Base-by-base conservation (phyloP, 2,888 invertebrate genomes). In the Margaritifera margaritifera region DNA sequence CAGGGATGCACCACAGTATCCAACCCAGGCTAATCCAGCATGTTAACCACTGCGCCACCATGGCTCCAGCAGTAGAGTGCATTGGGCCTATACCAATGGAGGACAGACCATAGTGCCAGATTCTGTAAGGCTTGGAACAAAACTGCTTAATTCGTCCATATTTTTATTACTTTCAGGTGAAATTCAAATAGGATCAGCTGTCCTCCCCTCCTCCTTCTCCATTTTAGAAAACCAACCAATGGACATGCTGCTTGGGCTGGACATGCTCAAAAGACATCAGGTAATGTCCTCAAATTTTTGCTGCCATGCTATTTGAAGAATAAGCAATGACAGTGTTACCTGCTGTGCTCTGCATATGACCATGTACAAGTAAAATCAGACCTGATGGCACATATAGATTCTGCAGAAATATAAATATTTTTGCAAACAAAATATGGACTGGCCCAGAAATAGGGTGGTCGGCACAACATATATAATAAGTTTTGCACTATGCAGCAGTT, bases 231-330 rank as follows among this genome's bases (percentile, higher is more conserved):
- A 98, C 83, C 98, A 99, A 89, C 95, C 97, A 1, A 98, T 99
- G 97, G 99, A 99, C 86, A 97, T 99, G 96, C 91, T 99, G 69
- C 92, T 99, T 20, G 99, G 99, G 0, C 92, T 99, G 66, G 99
- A 99, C 87, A 98, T 99, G 97, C 92, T 99, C 0, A 97, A 96
- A 91, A 92, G 98, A 83, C 98, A 99, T 92, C 98, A 97, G 92
- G 95, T 95, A 77, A 64, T 68, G 42, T 42, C 24, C 22, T 20
- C 18, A n/a, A 55, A 20, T 8, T 18, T 56, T 22, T 6, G 31
- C 22, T 59, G 15, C 31, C 25, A 8, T 25, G 11, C 27, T 19
- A 25, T 59, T 20, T 27, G 20, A 11, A 24, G 24, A 25, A 22
- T 55, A 8, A 55, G 55, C 20, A 55, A 55, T 15, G 22, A 55